Conservation (phyloP, 2,113 vertebrate species). For the Pongo pygmaeus region DNA sequence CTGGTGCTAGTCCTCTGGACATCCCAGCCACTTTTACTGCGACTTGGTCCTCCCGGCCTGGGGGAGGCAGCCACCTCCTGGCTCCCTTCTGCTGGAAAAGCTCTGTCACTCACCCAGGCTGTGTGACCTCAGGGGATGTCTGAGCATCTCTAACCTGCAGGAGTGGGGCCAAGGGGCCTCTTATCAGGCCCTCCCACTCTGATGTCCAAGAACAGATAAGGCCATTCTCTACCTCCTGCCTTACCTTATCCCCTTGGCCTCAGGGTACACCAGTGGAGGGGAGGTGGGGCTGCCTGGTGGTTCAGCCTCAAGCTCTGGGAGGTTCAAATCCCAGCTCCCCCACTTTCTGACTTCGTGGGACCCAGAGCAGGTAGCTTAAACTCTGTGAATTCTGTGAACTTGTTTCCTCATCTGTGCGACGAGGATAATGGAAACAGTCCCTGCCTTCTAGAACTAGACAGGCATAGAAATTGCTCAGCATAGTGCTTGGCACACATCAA, state of each 20-base stretch:
- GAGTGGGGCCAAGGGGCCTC: neutral
- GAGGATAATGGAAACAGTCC: neutral
- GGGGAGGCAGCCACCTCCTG: neutral
- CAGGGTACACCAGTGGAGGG: neutral
- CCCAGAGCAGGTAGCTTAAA: neutral
- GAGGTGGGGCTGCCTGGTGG: neutral
- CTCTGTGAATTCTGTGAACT: neutral
- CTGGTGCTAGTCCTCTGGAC: neutral
- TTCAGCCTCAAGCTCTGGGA: neutral
- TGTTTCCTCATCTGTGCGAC: neutral
- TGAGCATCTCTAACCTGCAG: neutral
- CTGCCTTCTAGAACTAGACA: neutral
- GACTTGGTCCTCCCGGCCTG: neutral
- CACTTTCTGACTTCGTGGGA: neutral
- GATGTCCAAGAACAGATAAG: neutral
- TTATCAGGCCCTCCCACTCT: neutral
- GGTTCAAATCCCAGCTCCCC: neutral
- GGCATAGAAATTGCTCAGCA: neutral
- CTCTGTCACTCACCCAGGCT: neutral
- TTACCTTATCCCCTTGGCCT: neutral
- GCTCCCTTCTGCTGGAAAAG: neutral
- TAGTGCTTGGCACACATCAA: neutral
- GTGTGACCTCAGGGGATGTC: neutral
- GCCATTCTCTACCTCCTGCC: neutral
- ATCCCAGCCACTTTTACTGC: neutral